Percentiles rank a stretch among this genome's conserved stretches.
phyloP scores from a whole-genome alignment of 53 echinoderm and acorn worm species.

The Paracentrotus lividus region DNA sequence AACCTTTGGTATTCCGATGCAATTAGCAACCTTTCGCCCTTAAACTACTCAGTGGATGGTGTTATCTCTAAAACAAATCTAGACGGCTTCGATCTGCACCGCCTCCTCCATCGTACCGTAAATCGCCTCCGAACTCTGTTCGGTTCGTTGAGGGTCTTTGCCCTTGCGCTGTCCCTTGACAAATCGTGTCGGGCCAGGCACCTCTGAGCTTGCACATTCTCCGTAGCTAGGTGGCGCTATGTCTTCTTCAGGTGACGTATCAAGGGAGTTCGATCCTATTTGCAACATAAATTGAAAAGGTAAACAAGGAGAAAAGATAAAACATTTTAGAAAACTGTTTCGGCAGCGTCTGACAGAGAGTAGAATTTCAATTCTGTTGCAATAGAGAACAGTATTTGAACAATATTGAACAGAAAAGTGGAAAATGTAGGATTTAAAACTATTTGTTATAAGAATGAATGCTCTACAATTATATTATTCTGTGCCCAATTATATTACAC shows the following conservation, averaged over 20 bases:
- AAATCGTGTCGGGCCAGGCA: neutral
- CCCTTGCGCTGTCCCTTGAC: neutral
- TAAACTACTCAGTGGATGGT: neutral
- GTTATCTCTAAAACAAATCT: neutral
- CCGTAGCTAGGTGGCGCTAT: constrained; percentile 53
- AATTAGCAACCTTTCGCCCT: neutral
- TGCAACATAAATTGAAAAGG: neutral
- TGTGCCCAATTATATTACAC: no score
- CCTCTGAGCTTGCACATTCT: neutral
- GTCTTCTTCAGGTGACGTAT: constrained; percentile 5
- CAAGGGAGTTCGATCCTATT: constrained; percentile 27
- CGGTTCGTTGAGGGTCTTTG: neutral
- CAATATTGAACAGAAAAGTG: no score
- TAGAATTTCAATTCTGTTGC: no score
- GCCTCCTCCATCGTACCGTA: constrained; percentile 18
- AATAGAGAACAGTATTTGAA: no score
- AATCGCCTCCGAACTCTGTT: neutral
- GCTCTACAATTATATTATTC: no score
- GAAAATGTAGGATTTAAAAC: no score
- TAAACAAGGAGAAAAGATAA: no score
- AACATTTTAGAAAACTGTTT: no score
- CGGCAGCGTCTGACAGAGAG: no score
- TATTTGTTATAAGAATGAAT: no score
- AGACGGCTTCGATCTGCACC: constrained; percentile 31
- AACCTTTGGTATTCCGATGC: neutral